Evolutionary conservation across 2,113 vertebrate species (phyloP).

Genomic region (Labeo rohita): DNA sequence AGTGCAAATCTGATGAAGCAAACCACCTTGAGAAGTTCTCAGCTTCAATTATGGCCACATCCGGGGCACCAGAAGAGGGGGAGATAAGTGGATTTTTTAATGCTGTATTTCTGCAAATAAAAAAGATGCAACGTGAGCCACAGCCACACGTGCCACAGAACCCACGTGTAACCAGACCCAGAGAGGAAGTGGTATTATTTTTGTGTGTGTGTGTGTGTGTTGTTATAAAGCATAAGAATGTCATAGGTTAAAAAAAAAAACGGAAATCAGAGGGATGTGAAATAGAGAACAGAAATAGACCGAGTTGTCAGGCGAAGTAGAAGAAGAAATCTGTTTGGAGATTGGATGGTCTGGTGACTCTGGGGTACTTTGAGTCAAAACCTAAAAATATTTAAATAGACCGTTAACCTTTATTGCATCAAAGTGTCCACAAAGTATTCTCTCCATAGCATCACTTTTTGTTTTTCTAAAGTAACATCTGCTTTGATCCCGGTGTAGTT

Average conservation of each 20-base stretch:
- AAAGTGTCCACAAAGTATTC: background rate
- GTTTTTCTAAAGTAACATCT: background rate
- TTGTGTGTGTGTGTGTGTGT: background rate
- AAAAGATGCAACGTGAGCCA: background rate
- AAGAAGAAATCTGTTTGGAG: background rate
- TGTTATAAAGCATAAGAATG: slow-evolving; percentile 10
- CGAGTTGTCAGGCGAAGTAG: background rate
- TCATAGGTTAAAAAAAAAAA: slow-evolving; percentile 34
- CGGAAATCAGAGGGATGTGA: slow-evolving; percentile 41
- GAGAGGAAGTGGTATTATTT: slow-evolving; percentile 37
- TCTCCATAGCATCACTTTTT: background rate
- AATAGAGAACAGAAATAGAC: slow-evolving; percentile 40
- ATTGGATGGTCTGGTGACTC: background rate
- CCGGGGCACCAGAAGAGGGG: background rate
- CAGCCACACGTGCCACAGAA: slow-evolving; percentile 22
- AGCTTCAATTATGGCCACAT: slow-evolving; percentile 14
- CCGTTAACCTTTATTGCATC: background rate
- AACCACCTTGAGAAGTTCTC: slow-evolving; percentile 1
- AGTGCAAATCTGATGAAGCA: background rate
- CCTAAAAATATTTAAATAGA: background rate
- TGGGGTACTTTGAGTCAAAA: background rate
- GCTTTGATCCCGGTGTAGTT: background rate
- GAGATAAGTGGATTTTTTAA: background rate
- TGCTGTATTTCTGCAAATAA: background rate
- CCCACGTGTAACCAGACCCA: background rate